Evolutionary conservation across 2,888 invertebrate genomes (phyloP).

Genomic region (Plagodis pulveraria): DNA sequence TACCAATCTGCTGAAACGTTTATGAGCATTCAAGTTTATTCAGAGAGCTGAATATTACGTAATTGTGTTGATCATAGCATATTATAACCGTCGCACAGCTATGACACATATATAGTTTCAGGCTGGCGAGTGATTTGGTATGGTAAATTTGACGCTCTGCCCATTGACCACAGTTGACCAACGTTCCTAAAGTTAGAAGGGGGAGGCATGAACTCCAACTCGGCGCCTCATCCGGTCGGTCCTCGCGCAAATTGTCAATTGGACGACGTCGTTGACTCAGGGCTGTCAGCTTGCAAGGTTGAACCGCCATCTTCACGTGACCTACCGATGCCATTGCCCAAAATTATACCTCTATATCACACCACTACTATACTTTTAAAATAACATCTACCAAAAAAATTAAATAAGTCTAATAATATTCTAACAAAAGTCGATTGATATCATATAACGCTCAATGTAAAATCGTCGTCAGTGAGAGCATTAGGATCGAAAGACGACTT

Average conservation of each 20-base stretch:
- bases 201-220: constrained; percentile 69
- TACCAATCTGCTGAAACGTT: background rate
- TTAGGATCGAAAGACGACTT: constrained; percentile 62
- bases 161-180: constrained; percentile 57
- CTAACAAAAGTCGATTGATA: background rate
- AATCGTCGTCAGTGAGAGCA: constrained; percentile 45
- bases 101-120: constrained; percentile 2
- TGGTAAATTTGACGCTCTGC: constrained; percentile 54
- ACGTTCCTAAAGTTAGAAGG: constrained; percentile 70
- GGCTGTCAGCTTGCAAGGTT: constrained; percentile 69
- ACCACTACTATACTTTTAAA: constrained; percentile 3
- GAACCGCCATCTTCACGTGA: constrained; percentile 59
- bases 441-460: background rate
- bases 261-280: constrained; percentile 64
- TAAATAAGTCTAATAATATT: background rate
- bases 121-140: constrained; percentile 37
- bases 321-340: constrained; percentile 46
- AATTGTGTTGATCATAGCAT: too few species aligned
- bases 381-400: constrained; percentile 9
- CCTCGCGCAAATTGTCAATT: constrained; percentile 79
- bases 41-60: too few species aligned
- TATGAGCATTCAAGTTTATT: too few species aligned
- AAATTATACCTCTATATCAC: constrained; percentile 33
- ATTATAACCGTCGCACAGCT: constrained; percentile 9
- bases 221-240: constrained; percentile 79